Evolutionary conservation across 64 coral and sea anemone genomes (phyloP).

Genomic region (Orbicella faveolata): DNA sequence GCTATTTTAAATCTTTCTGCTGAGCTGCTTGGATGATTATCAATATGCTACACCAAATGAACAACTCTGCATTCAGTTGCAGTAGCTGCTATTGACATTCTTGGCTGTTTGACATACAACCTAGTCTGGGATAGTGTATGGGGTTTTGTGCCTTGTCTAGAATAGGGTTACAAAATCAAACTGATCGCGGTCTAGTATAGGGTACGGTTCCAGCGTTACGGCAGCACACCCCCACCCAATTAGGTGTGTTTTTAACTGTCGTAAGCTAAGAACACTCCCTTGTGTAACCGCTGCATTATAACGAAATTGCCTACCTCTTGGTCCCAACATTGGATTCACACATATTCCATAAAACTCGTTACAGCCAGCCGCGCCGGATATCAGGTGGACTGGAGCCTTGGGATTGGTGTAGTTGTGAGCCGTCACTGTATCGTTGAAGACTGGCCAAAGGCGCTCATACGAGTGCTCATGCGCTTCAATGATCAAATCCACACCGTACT

Average conservation of each 20-base stretch:
- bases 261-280: background rate
- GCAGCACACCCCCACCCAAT: too few relatives aligned
- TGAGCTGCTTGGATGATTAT: background rate
- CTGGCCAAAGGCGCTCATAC: conserved; percentile 85
- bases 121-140: too few relatives aligned
- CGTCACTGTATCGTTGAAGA: conserved; percentile 68
- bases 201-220: too few relatives aligned
- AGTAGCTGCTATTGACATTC: too few relatives aligned
- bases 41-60: too few relatives aligned
- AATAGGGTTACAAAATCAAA: too few relatives aligned
- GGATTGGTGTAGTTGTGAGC: conserved; percentile 70
- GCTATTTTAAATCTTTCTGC: background rate
- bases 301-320: conserved; percentile 43
- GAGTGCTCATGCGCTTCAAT: conserved; percentile 89
- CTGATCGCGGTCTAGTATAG: too few relatives aligned
- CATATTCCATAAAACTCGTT: conserved; percentile 80
- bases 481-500: conserved; percentile 81
- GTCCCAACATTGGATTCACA: conserved; percentile 76
- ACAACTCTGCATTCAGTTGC: too few relatives aligned
- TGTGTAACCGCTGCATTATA: background rate
- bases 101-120: too few relatives aligned
- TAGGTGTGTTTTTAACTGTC: too few relatives aligned
- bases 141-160: too few relatives aligned
- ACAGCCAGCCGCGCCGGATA: conserved; percentile 82
- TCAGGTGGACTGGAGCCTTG: conserved; percentile 73